Evolutionary conservation across 1,140 invertebrate genomes (phyloP).

Genomic region (Bilobella aurantiaca): DNA sequence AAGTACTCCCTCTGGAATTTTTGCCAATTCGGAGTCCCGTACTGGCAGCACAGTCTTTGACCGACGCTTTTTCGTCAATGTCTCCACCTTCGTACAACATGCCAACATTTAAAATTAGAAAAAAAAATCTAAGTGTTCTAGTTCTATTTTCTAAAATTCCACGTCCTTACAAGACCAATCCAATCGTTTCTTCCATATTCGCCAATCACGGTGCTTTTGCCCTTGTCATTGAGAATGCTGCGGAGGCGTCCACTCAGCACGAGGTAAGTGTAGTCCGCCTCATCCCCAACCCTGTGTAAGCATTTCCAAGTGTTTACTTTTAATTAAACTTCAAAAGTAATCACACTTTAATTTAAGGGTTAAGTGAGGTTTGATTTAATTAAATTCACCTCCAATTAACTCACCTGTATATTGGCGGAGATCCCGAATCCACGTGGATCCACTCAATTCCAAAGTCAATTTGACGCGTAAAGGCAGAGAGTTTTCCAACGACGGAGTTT

Average conservation of each 20-base stretch:
- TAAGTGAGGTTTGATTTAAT: no score
- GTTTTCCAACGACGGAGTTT: neutral
- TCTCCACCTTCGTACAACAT: conserved; percentile 14
- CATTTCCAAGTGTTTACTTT: no score
- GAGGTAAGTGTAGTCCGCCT: conserved; percentile 7
- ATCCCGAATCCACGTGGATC: neutral
- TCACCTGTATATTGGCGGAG: neutral
- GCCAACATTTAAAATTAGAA: no score
- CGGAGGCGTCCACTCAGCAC: conserved; percentile 14
- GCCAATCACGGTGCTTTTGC: neutral
- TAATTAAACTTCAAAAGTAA: no score
- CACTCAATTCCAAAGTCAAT: conserved; percentile 24
- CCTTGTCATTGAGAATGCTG: neutral
- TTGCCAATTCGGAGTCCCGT: conserved; percentile 19
- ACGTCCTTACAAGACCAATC: conserved; percentile 10
- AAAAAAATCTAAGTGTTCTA: no score
- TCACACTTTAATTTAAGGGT: no score
- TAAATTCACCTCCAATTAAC: neutral
- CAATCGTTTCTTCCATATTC: conserved; percentile 22
- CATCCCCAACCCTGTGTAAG: conserved; percentile 14
- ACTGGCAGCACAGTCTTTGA: conserved; percentile 17
- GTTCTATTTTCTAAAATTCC: neutral
- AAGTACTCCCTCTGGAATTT: conserved; percentile 12
- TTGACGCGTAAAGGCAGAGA: conserved; percentile 9
- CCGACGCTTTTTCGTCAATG: conserved; percentile 10